Percentiles rank a stretch among this genome's conserved stretches.
phyloP scores from a whole-genome alignment of 2,797 vertebrate species.

The Pseudochromis fuscus region DNA sequence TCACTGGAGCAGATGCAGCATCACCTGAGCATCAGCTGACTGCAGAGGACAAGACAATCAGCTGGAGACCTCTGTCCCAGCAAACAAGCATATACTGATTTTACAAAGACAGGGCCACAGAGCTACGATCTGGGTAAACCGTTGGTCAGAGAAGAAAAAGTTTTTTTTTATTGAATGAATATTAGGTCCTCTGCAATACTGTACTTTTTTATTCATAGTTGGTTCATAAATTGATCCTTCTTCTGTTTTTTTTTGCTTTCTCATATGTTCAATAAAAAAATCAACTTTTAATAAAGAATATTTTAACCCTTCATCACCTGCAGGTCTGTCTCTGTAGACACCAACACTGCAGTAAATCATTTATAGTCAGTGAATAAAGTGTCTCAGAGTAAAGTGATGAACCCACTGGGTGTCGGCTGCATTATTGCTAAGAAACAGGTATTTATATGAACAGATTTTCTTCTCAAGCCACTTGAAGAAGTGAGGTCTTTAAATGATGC shows the following conservation, averaged over 20 bases:
- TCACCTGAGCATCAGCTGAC: not conserved
- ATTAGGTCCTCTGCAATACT: no score
- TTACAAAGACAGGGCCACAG: not conserved
- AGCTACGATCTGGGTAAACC: slow-evolving; percentile 9
- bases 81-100: not conserved
- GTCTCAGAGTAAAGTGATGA: not conserved
- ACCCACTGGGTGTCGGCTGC: not conserved
- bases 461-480: not conserved
- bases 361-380: not conserved
- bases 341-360: not conserved
- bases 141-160: not conserved
- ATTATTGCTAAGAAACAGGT: not conserved
- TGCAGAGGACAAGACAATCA: slow-evolving; percentile 1
- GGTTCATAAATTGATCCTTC: not conserved
- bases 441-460: not conserved
- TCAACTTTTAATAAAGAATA: not conserved
- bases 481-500: not conserved
- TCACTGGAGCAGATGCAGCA: not conserved
- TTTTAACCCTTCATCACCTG: not conserved
- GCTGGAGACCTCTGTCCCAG: not conserved
- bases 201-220: not conserved
- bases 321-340: not conserved
- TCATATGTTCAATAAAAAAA: not conserved
- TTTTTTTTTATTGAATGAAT: no score
- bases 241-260: no score